Evolutionary conservation across 2,113 vertebrate species (phyloP).

Genomic region (Myiopsitta monachus): DNA sequence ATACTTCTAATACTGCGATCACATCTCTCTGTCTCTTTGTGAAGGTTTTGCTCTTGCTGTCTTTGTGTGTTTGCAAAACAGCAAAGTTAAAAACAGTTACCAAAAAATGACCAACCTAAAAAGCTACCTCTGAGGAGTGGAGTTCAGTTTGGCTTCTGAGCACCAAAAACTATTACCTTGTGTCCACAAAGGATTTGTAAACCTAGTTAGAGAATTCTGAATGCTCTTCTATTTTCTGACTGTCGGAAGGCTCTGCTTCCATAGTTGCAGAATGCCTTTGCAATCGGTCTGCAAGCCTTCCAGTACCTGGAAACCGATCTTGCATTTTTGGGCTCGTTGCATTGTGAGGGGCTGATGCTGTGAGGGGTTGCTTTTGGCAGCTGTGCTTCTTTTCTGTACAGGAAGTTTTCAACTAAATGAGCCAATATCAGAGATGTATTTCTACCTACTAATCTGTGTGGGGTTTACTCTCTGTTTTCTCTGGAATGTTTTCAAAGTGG

Average conservation of each 20-base stretch:
- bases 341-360: background rate
- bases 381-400: background rate
- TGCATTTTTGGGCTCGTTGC: background rate
- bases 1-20: background rate
- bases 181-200: background rate
- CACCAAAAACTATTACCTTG: background rate
- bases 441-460: background rate
- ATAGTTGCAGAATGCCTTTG: background rate
- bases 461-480: background rate
- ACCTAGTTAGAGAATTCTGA: background rate
- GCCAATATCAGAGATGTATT: background rate
- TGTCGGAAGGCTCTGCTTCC: background rate
- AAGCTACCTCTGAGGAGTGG: background rate
- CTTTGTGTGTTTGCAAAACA: background rate
- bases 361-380: background rate
- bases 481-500: background rate
- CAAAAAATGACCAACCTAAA: background rate
- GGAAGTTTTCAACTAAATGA: background rate
- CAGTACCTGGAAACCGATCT: background rate
- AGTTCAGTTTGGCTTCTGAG: background rate
- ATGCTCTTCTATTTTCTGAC: accelerated
- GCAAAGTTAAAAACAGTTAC: background rate
- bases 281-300: background rate
- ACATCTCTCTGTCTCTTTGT: background rate
- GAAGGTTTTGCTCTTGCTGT: background rate